Base-by-base conservation (phyloP, 2,113 vertebrate genomes). In the Isurus oxyrinchus region DNA sequence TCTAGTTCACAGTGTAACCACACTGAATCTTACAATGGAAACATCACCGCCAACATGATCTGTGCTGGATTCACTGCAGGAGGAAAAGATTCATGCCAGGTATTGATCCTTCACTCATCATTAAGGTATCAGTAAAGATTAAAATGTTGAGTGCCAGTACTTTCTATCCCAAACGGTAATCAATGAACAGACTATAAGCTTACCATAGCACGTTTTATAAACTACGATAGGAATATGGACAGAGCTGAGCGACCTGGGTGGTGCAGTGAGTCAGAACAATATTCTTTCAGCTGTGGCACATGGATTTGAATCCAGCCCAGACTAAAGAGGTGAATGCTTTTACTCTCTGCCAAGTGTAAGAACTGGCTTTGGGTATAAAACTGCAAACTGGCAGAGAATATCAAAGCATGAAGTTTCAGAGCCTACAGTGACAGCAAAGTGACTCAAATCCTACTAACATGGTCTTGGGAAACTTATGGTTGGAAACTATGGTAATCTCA, bases 21-120 rank as follows among this genome's bases (percentile, higher is more conserved):
- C 97, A 98, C 97, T 0, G 61, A 96, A 2, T 98, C 98, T 0
- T 98, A 97, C 40, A 86, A 97, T 0, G 98, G 98, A 10, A 97
- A 31, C 96, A 98, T 98, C 97, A 98, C 98, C 1, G 97, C 97
- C 44, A 98, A 97, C 96, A 98, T 98, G 98, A 95, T 98, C 63
- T 98, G 98, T 81, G 98, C 98, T 0, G 98, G 98, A 2, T 98
- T 97, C 97, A 97, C 96, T 2, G 7, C 55, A 0, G 98, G 98
- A 8, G 98, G 98, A 4, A 98, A 98, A 59, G 98, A 98, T 1
- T 97, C 98, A 31, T 98, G 98, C 59, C 97, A 98, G 98, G 98
- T 98, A 95, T 6, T 16, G 3, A 94, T 19, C 2, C 5, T 63
- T 94, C 57, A 91, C 55, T 27, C 53, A 88, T 8, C 53, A 31